Evolutionary conservation across 1,140 invertebrate genomes (phyloP).

Genomic region (Hylaeus volcanicus): DNA sequence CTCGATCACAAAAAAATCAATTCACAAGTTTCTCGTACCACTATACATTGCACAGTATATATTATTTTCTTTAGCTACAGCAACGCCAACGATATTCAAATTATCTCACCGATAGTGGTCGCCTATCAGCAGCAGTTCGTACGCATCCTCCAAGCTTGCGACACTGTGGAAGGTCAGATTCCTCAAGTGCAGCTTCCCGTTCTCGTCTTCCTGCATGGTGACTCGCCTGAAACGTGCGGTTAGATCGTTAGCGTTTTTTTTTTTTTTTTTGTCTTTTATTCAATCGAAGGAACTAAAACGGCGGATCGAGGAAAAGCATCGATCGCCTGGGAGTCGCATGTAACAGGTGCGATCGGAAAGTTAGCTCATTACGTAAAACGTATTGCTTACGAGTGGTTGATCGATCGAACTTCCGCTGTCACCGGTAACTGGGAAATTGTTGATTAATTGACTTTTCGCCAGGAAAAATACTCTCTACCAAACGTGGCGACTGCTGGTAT

Average conservation of each 20-base stretch:
- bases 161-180: conserved; percentile 83
- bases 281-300: background rate
- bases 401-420: background rate
- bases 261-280: background rate
- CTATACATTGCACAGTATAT: no score
- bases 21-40: no score
- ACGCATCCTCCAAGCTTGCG: conserved; percentile 82
- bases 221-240: conserved; percentile 77
- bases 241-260: background rate
- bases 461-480: background rate
- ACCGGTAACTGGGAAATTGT: background rate
- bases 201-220: conserved; percentile 82
- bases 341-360: conserved; percentile 1
- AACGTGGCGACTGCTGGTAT: background rate
- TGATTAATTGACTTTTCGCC: background rate
- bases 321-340: background rate
- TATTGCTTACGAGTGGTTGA: background rate
- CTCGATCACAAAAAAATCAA: no score
- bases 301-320: background rate
- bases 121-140: conserved; percentile 83
- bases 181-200: conserved; percentile 83
- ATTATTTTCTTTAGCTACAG: no score
- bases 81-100: background rate
- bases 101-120: conserved; percentile 81
- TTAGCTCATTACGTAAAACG: conserved; percentile 2